Percentiles rank a stretch among this genome's conserved stretches.
Conservation (phyloP, 2,888 invertebrate species). For the Ectobius pallidus region DNA sequence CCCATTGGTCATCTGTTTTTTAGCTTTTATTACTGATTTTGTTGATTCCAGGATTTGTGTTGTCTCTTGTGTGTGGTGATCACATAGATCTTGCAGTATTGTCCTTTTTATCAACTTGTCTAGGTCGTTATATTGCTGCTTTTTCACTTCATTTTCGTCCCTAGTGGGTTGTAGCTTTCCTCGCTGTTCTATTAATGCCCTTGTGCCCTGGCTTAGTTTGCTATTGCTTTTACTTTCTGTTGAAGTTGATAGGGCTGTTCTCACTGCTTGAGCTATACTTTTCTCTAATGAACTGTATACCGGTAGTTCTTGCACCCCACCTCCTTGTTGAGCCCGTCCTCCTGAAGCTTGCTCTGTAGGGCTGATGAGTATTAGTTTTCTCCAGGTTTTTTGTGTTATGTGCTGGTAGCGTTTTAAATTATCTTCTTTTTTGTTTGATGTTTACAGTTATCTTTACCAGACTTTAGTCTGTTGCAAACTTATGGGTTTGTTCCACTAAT, state of each 20-base stretch:
- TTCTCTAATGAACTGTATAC: background rate
- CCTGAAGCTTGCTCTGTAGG: background rate
- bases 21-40: too few species aligned
- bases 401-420: background rate
- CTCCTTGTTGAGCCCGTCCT: background rate
- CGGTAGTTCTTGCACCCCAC: too few species aligned
- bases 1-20: too few species aligned
- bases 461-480: background rate
- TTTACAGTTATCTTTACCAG: background rate
- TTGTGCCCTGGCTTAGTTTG: background rate
- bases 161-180: background rate
- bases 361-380: background rate
- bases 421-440: background rate
- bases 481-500: background rate
- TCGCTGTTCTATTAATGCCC: background rate
- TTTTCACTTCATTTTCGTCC: background rate
- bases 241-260: background rate
- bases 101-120: too few species aligned
- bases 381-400: too few species aligned
- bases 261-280: too few species aligned
- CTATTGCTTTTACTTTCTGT: background rate
- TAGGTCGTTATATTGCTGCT: too few species aligned
- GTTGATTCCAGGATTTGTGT: too few species aligned
- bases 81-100: background rate
- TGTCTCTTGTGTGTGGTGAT: too few species aligned